Evolutionary conservation across 2,797 vertebrate species (phyloP), one percentile per base, ranked within the genome.

Genomic region (Sphenopsis melanotis): DNA sequence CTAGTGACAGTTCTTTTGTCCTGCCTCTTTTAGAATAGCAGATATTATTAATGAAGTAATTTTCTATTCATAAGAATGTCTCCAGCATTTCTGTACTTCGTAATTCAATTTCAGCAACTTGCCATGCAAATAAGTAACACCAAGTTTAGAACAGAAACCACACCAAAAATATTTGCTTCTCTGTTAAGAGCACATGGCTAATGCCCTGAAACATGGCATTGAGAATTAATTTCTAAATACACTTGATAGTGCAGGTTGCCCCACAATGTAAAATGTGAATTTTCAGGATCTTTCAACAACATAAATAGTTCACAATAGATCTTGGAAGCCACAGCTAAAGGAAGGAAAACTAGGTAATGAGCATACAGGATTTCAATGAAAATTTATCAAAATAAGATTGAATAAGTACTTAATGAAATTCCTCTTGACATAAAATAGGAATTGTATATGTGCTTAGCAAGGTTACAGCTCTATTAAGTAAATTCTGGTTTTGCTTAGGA

Each of bases 211-310:
- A 37, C 1, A 16, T 39, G 20, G 12, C 19, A 85, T 85, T 69
- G 30, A 91, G 37, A 76, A 52, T 42, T 70, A 21, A 36, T 42
- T 83, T 72, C 27, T 66, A 55, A 80, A 37, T 34, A 79, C 5
- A 39, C 3, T 3, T 37, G 6, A 27, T 22, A 66, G 32, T 14
- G 30, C 5, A 1, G 1, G 34, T 39, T 34, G 10, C 26, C 19
- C 5, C 39, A 60, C 26, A 41, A 41, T 11, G 15, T 59, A 22
- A 26, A 87, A 29, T 14, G 23, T 46, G 19, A 44, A 34, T 34
- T 76, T 86, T 46, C 15, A 53, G 32, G 11, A 6, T 83, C 15
- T 61, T 83, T 90, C n/a, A 50, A 12, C 24, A 53, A 63, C 16
- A 27, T 42, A 39, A 53, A 37, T 11, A 34, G 14, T 50, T 83